These are phyloP conservation scores for Troglohyphantes excavatus DNA, from an alignment of 2,888 invertebrate species.

Conservation along the genomic window DNA sequence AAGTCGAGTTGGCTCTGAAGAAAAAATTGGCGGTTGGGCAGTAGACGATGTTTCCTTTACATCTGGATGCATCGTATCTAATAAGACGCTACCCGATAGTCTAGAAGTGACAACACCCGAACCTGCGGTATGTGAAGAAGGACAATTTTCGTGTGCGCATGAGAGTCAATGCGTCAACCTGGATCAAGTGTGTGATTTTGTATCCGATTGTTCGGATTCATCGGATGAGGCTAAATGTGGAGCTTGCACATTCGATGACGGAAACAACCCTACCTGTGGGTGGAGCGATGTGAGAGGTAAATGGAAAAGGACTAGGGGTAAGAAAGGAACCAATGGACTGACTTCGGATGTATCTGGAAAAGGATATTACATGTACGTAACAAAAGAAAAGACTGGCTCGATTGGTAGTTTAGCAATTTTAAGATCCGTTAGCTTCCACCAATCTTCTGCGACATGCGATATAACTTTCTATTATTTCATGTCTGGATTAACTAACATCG, in stretches of 20 bases:
- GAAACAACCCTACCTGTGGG: constrained; percentile 72
- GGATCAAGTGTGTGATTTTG: constrained; percentile 78
- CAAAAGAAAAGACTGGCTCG: constrained; percentile 51
- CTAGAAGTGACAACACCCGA: constrained; percentile 38
- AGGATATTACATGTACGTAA: constrained; percentile 75
- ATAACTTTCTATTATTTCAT: constrained; percentile 78
- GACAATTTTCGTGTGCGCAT: constrained; percentile 56
- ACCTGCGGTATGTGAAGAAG: constrained; percentile 31
- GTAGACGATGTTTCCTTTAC: constrained; percentile 79
- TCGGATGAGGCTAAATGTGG: constrained; percentile 79
- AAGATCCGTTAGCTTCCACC: constrained; percentile 55
- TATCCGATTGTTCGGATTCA: constrained; percentile 69
- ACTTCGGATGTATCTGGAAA: constrained; percentile 42
- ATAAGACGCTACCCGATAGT: constrained; percentile 54
- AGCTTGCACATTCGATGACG: constrained; percentile 72
- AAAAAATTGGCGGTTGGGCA: constrained; percentile 71
- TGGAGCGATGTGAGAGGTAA: constrained; percentile 72
- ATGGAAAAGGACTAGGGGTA: constrained; percentile 71
- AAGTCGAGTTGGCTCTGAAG: constrained; percentile 17
- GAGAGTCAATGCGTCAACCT: constrained; percentile 53
- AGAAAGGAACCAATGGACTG: constrained; percentile 49
- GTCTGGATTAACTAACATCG: constrained; percentile 48
- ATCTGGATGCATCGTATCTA: constrained; percentile 65
- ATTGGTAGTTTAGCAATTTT: constrained; percentile 62
- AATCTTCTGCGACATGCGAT: constrained; percentile 60